Percentiles rank a stretch among this genome's conserved stretches.
Conservation (phyloP, 1,140 invertebrate genomes). For the Danaus melanippus region DNA sequence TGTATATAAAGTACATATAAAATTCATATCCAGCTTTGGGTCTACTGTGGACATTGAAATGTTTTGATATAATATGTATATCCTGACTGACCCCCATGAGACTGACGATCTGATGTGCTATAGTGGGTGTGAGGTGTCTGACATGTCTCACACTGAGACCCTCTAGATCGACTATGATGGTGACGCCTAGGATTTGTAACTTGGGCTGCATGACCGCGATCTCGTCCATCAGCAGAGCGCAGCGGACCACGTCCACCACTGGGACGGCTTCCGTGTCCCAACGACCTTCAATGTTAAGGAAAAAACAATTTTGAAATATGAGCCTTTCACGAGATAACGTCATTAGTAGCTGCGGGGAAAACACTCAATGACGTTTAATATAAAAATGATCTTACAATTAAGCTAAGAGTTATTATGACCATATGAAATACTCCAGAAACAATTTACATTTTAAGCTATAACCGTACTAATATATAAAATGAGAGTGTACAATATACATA, state of each 20-base stretch:
- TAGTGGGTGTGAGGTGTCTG: conserved; percentile 72
- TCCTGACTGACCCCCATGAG: conserved; percentile 46
- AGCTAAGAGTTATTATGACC: too few relatives aligned
- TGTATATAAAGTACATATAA: too few relatives aligned
- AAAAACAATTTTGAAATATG: background rate
- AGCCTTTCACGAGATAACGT: too few relatives aligned
- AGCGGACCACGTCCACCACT: conserved; percentile 80
- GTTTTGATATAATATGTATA: conserved; percentile 5
- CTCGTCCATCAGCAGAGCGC: conserved; percentile 79
- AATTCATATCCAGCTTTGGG: too few relatives aligned
- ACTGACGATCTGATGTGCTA: conserved; percentile 48
- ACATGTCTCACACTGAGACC: conserved; percentile 79
- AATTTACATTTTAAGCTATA: too few relatives aligned
- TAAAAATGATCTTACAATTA: too few relatives aligned
- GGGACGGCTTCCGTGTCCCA: conserved; percentile 79
- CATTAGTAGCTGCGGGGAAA: too few relatives aligned
- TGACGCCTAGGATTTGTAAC: conserved; percentile 81
- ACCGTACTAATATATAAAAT: too few relatives aligned
- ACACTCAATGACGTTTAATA: too few relatives aligned
- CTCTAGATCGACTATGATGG: conserved; percentile 81
- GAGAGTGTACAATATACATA: too few relatives aligned
- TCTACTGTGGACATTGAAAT: too few relatives aligned
- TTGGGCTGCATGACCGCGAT: conserved; percentile 80
- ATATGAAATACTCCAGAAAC: too few relatives aligned
- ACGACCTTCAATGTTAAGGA: conserved; percentile 65